phyloP scores from a whole-genome alignment of 1,140 invertebrate species.

The Papilio aristodemus region DNA sequence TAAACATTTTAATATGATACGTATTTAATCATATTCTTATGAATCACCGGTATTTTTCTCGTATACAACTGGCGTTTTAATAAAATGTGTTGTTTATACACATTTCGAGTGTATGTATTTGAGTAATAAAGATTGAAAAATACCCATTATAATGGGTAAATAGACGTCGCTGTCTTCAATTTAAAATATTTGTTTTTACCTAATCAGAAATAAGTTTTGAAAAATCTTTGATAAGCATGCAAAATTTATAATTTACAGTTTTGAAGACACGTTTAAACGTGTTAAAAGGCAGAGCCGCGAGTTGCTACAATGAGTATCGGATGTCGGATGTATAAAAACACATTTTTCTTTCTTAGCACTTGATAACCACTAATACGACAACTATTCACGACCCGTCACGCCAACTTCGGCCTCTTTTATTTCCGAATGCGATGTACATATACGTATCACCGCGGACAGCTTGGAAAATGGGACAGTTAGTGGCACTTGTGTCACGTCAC shows the following conservation, averaged over 20 bases:
- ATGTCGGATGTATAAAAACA: neutral
- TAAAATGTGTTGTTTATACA: too few species aligned
- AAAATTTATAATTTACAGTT: too few species aligned
- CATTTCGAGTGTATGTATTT: too few species aligned
- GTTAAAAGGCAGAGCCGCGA: neutral
- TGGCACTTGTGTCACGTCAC: slow-evolving; percentile 11
- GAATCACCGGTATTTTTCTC: neutral
- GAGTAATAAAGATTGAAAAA: too few species aligned
- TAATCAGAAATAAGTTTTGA: too few species aligned
- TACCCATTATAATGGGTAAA: too few species aligned
- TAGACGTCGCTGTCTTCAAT: too few species aligned
- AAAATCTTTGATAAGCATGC: too few species aligned
- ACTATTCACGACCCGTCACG: slow-evolving; percentile 1
- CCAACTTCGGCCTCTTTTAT: neutral
- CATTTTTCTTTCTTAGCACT: neutral
- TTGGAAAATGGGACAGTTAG: neutral
- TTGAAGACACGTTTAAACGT: too few species aligned
- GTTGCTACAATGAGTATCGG: neutral
- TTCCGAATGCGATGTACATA: neutral
- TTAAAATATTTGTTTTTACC: too few species aligned
- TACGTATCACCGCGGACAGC: neutral
- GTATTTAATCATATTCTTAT: neutral
- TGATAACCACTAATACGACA: neutral
- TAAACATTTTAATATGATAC: slow-evolving; percentile 6
- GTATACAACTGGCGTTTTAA: too few species aligned